These are phyloP conservation scores for Pantherophis vulpinus DNA, from an alignment of 2,797 vertebrate genomes.

Conservation along the genomic window DNA sequence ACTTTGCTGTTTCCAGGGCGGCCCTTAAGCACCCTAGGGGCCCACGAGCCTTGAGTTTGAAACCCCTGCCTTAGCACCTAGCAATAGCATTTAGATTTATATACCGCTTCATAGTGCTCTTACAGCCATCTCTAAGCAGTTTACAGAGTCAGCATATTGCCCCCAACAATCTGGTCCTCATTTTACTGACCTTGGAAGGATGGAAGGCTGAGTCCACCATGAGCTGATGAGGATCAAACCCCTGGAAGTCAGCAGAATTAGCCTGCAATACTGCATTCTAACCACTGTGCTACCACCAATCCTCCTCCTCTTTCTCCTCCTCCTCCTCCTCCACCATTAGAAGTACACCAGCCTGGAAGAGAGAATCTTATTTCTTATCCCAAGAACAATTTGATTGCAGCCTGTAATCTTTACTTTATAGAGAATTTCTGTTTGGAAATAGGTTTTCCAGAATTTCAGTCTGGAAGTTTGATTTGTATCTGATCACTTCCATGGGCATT, in stretches of 20 bases:
- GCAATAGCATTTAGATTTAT: neutral
- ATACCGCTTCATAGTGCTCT: neutral
- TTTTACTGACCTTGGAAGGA: neutral
- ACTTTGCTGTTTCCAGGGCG: too few species aligned
- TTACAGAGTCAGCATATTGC: neutral
- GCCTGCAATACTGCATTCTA: too few species aligned
- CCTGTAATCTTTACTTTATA: neutral
- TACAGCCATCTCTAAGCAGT: neutral
- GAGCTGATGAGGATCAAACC: neutral
- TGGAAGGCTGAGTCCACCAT: neutral
- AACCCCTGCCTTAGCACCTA: neutral
- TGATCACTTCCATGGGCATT: neutral
- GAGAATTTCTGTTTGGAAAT: neutral
- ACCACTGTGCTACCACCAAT: too few species aligned
- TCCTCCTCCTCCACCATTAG: neutral
- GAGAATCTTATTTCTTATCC: neutral
- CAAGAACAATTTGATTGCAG: neutral
- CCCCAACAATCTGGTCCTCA: neutral
- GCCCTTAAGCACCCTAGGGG: too few species aligned
- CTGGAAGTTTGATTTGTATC: neutral
- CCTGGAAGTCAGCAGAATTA: too few species aligned
- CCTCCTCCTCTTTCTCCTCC: neutral
- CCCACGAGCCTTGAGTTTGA: too few species aligned
- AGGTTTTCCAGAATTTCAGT: neutral
- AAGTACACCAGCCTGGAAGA: neutral